phyloP scores from a whole-genome alignment of 2,888 invertebrate genomes.

The Synanthedon tipuliformis region DNA sequence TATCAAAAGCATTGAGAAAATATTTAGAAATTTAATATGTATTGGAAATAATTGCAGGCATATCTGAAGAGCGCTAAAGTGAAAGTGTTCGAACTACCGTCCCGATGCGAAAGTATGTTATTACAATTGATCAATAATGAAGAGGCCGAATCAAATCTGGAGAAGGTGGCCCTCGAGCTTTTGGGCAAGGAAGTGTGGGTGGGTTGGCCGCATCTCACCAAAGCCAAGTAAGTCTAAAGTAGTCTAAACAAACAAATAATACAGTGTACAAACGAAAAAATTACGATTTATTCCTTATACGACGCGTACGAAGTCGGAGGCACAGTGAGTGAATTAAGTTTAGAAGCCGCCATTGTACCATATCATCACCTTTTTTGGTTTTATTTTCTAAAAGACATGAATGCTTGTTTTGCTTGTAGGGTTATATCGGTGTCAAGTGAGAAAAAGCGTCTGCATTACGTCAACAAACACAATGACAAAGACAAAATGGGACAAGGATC shows the following conservation, averaged over 20 bases:
- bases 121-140: conserved; percentile 68
- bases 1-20: neutral
- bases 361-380: neutral
- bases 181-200: conserved; percentile 83
- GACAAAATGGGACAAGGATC: conserved; percentile 23
- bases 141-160: conserved; percentile 42
- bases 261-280: too few relatives aligned
- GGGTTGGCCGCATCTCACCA: conserved; percentile 93
- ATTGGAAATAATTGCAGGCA: conserved; percentile 56
- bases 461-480: conserved; percentile 41
- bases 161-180: conserved; percentile 71
- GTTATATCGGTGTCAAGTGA: conserved; percentile 74
- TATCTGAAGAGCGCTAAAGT: conserved; percentile 76
- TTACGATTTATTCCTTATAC: too few relatives aligned
- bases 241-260: too few relatives aligned
- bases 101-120: conserved; percentile 86
- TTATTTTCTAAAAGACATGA: neutral
- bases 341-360: too few relatives aligned
- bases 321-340: too few relatives aligned
- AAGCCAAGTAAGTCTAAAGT: conserved; percentile 73
- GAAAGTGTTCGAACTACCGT: conserved; percentile 89
- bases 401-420: conserved; percentile 28
- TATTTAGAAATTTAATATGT: neutral
- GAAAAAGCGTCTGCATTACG: conserved; percentile 51
- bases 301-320: too few relatives aligned